A percentile compares a stretch with the other conserved stretches of the same genome.
These are phyloP conservation scores for Caloenas nicobarica DNA, from an alignment of 2,113 vertebrate species.

Conservation along the genomic window DNA sequence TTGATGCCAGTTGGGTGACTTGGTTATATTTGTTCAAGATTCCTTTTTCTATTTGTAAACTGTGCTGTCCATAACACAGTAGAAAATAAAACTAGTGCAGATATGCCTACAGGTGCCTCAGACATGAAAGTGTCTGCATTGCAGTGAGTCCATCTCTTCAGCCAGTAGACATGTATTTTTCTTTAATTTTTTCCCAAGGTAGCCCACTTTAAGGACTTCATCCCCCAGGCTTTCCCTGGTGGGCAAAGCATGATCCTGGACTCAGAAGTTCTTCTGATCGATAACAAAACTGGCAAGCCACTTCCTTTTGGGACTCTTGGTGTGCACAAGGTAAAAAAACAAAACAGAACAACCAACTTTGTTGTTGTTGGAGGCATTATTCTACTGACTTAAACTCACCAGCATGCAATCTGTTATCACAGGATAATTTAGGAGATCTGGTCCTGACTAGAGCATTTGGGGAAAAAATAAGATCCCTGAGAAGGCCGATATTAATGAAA, in stretches of 20 bases:
- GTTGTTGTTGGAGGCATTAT: background rate
- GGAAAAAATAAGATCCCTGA: background rate
- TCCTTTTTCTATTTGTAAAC: background rate
- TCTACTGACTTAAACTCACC: background rate
- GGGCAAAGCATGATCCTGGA: constrained; percentile 97
- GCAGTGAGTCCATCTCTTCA: background rate
- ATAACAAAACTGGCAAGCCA: constrained; percentile 91
- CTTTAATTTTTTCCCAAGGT: constrained; percentile 75
- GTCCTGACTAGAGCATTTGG: background rate
- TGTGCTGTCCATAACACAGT: background rate
- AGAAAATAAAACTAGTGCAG: background rate
- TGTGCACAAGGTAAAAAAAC: constrained; percentile 89
- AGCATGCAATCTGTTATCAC: rapidly evolving
- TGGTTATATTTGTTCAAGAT: background rate
- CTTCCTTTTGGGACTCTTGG: constrained; percentile 95
- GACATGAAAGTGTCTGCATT: background rate
- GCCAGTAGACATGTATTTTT: background rate
- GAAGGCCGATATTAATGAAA: background rate
- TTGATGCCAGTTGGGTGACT: background rate
- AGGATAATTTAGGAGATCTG: background rate
- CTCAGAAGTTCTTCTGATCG: constrained; percentile 95
- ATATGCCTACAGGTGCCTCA: background rate
- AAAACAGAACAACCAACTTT: background rate
- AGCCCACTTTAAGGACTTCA: constrained; percentile 96
- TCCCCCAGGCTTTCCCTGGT: constrained; percentile 91